Base-by-base conservation (phyloP, 1,140 invertebrate genomes). In the Drosophila prosaltans region DNA sequence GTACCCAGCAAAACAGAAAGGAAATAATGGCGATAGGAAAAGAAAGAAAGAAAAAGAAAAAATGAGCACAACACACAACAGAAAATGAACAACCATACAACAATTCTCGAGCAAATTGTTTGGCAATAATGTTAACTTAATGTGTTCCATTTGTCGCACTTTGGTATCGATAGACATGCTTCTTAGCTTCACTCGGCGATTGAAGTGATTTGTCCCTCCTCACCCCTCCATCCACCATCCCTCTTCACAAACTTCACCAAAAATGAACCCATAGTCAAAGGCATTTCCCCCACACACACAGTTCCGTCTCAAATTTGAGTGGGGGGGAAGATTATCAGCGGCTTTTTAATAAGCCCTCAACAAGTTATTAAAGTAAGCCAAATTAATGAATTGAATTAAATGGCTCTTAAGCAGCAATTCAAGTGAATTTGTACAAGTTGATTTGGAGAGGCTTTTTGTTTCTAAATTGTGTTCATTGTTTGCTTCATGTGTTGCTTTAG, bases 121-220 rank as follows among this genome's bases (percentile, higher is more conserved):
- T 89, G 84, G 85, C 84, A 89, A 89, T 89, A 89, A 89, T 89
- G 84, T 89, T 89, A 90, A 90, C 81, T 80, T 90, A 89, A 89
- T 89, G 85, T 69, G 81, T 89, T 89, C 85, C 84, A 89, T 88
- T 89, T 89, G 80, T 88, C 84, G 83, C 84, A 83, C 85, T 83
- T 72, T 24, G 45, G 72, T 77, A 82, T 77, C 76, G 80, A 86
- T 83, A 85, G 74, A 85, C 79, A 88, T 75, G 79, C 78, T 58
- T 51, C 11, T 28, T 11, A 60, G 41, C 28, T 16, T 30, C 28
- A 4, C 59, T 40, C 73, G 67, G 65, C 72, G 63, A 70, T 83
- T 82, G 57, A 59, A 88, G 83, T 83, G 84, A 88, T 88, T 88
- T 83, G 83, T 88, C 11, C 3, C 30, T 32, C 30, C 2, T 4